These are phyloP conservation scores for Pelusios castaneus DNA, from an alignment of 2,113 vertebrate genomes.

Conservation along the genomic window DNA sequence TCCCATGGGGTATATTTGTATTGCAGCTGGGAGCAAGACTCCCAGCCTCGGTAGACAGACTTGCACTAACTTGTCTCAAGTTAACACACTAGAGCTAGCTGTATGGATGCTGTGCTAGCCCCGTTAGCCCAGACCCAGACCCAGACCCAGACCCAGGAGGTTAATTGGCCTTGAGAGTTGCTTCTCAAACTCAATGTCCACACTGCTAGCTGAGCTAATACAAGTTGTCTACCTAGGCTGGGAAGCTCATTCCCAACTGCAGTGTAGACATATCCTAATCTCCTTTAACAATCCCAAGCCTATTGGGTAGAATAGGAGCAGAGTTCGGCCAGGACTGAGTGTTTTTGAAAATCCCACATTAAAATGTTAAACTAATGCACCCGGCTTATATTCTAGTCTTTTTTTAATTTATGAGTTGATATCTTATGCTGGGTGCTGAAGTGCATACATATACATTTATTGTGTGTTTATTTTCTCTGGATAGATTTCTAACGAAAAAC, in stretches of 20 bases:
- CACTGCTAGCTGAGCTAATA: too few species aligned
- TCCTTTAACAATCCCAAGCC: not conserved
- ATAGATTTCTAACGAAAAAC: not conserved
- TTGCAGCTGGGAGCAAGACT: not conserved
- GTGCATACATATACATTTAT: not conserved
- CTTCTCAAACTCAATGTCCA: not conserved
- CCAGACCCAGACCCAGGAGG: too few species aligned
- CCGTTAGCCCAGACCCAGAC: too few species aligned
- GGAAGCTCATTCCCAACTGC: not conserved
- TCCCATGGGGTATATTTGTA: not conserved
- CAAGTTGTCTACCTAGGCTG: not conserved
- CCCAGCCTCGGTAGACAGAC: not conserved
- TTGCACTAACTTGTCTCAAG: not conserved
- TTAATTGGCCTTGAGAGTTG: not conserved
- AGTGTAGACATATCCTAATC: not conserved
- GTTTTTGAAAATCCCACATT: not conserved
- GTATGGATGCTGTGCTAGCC: not conserved
- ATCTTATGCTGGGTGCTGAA: fast-evolving
- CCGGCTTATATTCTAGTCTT: not conserved
- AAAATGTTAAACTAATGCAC: not conserved
- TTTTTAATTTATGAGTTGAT: not conserved
- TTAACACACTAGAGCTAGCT: not conserved
- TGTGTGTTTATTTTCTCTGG: not conserved
- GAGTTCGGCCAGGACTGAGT: not conserved
- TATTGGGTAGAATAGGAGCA: not conserved